Conservation (phyloP, 2,113 vertebrate species). For the Oreochromis spilurus region DNA sequence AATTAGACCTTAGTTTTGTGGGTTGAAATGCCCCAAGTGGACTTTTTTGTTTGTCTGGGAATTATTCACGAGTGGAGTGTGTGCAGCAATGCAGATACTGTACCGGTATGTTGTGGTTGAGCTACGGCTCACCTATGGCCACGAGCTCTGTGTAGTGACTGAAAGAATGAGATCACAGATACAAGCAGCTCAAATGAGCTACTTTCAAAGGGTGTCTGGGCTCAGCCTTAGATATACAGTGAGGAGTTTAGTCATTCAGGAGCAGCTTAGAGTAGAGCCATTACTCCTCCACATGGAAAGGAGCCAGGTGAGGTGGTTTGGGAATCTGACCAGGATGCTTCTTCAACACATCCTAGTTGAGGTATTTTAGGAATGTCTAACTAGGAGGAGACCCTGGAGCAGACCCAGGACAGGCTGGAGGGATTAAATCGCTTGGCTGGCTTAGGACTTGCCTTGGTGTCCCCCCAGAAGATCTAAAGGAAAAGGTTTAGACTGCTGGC, state of each 20-base stretch:
- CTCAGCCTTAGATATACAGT: neutral
- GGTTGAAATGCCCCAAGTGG: neutral
- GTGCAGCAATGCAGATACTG: neutral
- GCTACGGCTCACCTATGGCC: neutral
- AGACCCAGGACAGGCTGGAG: neutral
- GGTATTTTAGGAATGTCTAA: neutral
- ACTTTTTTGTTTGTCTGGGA: neutral
- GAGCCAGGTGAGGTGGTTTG: neutral
- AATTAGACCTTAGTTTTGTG: neutral
- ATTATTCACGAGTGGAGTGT: neutral
- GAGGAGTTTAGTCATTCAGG: neutral
- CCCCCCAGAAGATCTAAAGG: fast-evolving
- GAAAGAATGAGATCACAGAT: neutral
- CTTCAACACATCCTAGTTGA: neutral
- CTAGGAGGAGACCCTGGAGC: fast-evolving
- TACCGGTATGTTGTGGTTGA: neutral
- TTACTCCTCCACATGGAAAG: neutral
- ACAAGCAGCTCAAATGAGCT: too few relatives aligned
- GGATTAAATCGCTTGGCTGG: neutral
- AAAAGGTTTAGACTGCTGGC: neutral
- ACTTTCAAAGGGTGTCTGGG: neutral
- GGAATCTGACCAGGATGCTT: neutral
- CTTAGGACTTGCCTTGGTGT: neutral
- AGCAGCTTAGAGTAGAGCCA: neutral
- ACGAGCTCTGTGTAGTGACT: neutral